Base-by-base conservation (phyloP, 2,797 vertebrate species). In the Sebastes umbrosus region DNA sequence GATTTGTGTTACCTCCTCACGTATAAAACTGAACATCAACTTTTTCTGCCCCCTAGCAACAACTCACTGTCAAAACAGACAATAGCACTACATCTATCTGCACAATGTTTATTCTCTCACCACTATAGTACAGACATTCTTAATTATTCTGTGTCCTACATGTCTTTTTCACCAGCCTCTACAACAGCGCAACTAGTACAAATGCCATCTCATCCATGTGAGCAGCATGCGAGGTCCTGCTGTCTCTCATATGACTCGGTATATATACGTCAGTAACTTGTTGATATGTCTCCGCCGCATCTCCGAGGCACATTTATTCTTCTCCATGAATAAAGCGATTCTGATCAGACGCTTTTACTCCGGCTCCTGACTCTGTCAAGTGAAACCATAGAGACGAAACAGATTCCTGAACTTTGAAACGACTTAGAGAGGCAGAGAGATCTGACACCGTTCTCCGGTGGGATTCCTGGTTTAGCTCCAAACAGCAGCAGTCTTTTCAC, bases 401-500 rank as follows among this genome's bases (percentile, higher is more conserved):
- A 14, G 12, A 57, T 72, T n/a, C 50, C 36, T 57, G n/a, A 77
- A 69, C 72, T 73, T 59, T 77, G 32, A 78, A 27, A 62, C 5
- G 12, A 36, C 73, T 58, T 13, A 9, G 62, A 16, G 52, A 79
- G 69, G 34, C 69, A 34, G 50, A 20, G 27, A 69, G 78, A 83
- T 74, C 39, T 77, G 63, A 82, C 81, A 22, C 24, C 2, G 20
- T 36, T 60, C 62, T 73, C 75, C 62, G 20, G 14, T 46, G 78
- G 63, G 85, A 82, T 10, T 71, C 75, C 69, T 58, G 71, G 57
- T 71, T 81, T 64, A 70, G 75, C 75, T 81, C 68, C 64, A 24
- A 54, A 78, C 52, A 66, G 68, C 70, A 31, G 60, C 73, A 46
- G 60, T 11, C 54, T 57, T 14, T 73, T 69, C 22, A 54, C 58